These are phyloP conservation scores for Phymorhynchus buccinoides DNA, from an alignment of 1,140 invertebrate species.

Conservation along the genomic window DNA sequence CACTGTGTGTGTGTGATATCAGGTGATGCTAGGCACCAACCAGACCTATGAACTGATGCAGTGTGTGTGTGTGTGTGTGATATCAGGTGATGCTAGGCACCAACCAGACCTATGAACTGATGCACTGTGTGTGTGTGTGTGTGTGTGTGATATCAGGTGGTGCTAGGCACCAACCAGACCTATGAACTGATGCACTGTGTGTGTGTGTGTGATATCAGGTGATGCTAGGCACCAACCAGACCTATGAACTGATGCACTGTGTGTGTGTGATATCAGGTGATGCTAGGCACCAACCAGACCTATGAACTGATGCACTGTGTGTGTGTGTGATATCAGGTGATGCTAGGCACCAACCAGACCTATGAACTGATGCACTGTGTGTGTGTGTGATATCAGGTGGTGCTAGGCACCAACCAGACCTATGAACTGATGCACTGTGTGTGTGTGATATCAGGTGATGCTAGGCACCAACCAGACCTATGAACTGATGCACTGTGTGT, in stretches of 20 bases:
- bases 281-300: constrained; percentile 85
- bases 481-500: constrained; percentile 84
- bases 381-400: too few species aligned
- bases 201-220: too few species aligned
- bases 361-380: constrained; percentile 85
- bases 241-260: constrained; percentile 84
- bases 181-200: constrained; percentile 85
- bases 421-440: constrained; percentile 85
- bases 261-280: too few species aligned
- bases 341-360: constrained; percentile 85
- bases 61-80: too few species aligned
- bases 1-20: too few species aligned
- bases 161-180: constrained; percentile 85
- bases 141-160: too few species aligned
- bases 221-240: constrained; percentile 84
- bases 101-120: constrained; percentile 84
- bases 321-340: too few species aligned
- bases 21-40: constrained; percentile 81
- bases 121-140: constrained; percentile 85
- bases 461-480: constrained; percentile 85
- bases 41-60: constrained; percentile 87
- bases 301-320: constrained; percentile 85
- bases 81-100: constrained; percentile 83
- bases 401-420: constrained; percentile 85
- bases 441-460: too few species aligned